A percentile compares a stretch with the other conserved stretches of the same genome.
Conservation (phyloP, 2,797 vertebrate species). For the Smutsia gigantea region DNA sequence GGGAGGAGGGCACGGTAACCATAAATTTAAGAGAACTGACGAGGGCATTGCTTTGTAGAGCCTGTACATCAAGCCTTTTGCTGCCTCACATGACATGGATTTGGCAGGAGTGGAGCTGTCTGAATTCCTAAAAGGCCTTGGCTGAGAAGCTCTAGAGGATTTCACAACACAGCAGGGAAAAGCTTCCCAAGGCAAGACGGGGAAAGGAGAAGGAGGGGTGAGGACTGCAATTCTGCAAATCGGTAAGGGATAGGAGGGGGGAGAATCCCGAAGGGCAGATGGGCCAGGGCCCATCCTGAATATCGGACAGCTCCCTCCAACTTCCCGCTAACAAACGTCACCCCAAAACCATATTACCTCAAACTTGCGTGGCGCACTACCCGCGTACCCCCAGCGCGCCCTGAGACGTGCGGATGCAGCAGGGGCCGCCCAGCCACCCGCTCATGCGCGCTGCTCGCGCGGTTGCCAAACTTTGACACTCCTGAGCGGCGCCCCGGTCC, state of each 20-base stretch:
- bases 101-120: conserved; percentile 46
- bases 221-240: background rate
- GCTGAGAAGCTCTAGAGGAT: conserved; percentile 44
- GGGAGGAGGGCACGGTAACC: background rate
- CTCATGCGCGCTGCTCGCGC: background rate
- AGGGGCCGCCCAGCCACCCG: background rate
- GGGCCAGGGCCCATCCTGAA: background rate
- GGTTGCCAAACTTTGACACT: background rate
- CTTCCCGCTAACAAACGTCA: background rate
- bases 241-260: background rate
- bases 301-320: background rate
- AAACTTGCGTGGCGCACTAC: background rate
- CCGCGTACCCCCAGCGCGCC: accelerated
- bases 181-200: conserved; percentile 2
- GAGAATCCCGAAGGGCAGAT: background rate
- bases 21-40: background rate
- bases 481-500: background rate
- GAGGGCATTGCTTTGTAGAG: background rate
- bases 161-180: conserved; percentile 65
- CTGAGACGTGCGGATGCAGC: accelerated
- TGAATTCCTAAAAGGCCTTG: conserved; percentile 78
- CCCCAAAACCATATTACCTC: background rate
- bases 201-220: background rate
- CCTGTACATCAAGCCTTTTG: conserved; percentile 12
- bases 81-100: conserved; percentile 47